Conservation (phyloP, 2,888 invertebrate genomes). For the Heteromurus nitidus region DNA sequence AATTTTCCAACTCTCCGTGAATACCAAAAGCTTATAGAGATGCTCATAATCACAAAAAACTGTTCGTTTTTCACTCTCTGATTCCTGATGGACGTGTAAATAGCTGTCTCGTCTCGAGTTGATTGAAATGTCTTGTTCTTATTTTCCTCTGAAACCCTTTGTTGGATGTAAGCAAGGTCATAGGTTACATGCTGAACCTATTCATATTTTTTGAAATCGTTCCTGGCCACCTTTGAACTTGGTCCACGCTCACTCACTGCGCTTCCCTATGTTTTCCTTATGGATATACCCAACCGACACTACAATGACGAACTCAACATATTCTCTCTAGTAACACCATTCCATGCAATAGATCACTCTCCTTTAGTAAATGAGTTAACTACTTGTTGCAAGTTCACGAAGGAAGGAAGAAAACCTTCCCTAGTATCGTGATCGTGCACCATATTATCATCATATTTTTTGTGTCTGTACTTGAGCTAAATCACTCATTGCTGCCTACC, state of each 20-base stretch:
- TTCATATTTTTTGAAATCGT: slow-evolving; percentile 44
- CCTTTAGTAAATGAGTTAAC: slow-evolving; percentile 37
- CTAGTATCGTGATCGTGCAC: slow-evolving; percentile 43
- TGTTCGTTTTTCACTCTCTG: too few species aligned
- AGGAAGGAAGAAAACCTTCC: background rate
- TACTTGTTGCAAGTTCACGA: slow-evolving; percentile 28
- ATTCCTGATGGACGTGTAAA: too few species aligned
- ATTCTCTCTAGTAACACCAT: slow-evolving; percentile 3
- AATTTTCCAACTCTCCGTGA: background rate
- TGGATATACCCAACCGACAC: background rate
- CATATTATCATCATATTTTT: slow-evolving; percentile 22
- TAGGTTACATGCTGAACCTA: slow-evolving; percentile 56
- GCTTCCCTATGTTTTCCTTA: background rate
- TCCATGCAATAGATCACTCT: slow-evolving; percentile 23
- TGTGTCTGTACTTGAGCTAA: background rate
- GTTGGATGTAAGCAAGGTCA: slow-evolving; percentile 59
- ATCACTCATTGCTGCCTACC: background rate
- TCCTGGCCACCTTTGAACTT: slow-evolving; percentile 15
- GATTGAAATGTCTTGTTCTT: slow-evolving; percentile 59
- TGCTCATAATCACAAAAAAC: background rate
- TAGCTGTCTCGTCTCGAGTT: too few species aligned
- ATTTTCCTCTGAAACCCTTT: slow-evolving; percentile 37
- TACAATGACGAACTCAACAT: slow-evolving; percentile 44
- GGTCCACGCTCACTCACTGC: slow-evolving; percentile 8
- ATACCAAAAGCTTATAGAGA: background rate